These are phyloP conservation scores for Dicaeum eximium DNA, from an alignment of 2,113 vertebrate genomes.

Conservation along the genomic window DNA sequence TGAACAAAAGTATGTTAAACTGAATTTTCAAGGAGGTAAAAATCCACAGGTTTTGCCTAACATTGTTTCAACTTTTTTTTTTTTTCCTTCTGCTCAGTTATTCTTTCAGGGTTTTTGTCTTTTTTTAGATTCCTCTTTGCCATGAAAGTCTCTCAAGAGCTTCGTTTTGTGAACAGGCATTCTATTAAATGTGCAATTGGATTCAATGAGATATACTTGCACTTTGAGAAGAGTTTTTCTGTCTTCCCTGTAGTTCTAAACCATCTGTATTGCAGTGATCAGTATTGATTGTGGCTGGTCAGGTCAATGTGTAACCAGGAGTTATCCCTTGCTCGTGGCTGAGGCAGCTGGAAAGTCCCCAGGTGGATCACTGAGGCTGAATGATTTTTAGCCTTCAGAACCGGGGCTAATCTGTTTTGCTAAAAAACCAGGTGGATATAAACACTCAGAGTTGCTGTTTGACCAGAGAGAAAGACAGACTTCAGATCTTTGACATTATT, in stretches of 20 bases:
- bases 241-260: neutral
- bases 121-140: neutral
- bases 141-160: neutral
- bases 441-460: neutral
- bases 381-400: neutral
- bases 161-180: neutral
- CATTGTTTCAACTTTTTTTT: neutral
- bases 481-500: neutral
- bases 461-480: neutral
- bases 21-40: neutral
- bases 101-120: neutral
- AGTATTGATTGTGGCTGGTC: neutral
- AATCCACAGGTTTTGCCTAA: neutral
- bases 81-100: neutral
- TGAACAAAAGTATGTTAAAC: neutral
- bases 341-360: neutral
- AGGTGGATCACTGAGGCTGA: neutral
- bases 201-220: neutral
- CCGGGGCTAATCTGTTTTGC: neutral
- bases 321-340: neutral
- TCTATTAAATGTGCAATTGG: neutral
- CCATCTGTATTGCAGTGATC: neutral
- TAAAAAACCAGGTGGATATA: neutral
- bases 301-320: neutral
- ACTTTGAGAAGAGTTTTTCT: neutral